phyloP scores from a whole-genome alignment of 1,140 invertebrate genomes.

The Zaprionus ornatus region DNA sequence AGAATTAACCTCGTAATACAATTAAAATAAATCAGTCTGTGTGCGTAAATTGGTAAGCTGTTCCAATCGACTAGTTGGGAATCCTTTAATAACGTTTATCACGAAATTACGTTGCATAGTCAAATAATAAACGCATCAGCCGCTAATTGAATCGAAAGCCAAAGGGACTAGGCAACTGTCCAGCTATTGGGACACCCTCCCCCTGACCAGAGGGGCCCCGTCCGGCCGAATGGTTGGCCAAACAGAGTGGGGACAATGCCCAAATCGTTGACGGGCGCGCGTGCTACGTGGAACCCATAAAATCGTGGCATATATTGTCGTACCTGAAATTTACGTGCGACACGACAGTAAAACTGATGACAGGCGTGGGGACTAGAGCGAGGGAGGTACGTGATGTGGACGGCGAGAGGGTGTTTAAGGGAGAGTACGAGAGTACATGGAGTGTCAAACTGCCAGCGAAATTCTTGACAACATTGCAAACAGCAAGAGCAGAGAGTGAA shows the following conservation, averaged over 20 bases:
- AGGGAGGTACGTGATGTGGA: neutral
- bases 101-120: neutral
- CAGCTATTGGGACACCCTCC: neutral
- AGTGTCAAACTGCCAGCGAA: constrained; percentile 65
- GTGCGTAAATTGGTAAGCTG: neutral
- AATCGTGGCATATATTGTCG: constrained; percentile 71
- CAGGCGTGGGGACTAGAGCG: constrained; percentile 14
- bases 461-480: constrained; percentile 56
- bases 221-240: neutral
- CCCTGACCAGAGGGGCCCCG: neutral
- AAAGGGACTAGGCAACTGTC: neutral
- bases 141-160: constrained; percentile 33
- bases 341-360: constrained; percentile 61
- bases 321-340: constrained; percentile 66
- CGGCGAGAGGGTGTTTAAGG: neutral
- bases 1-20: neutral
- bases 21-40: neutral
- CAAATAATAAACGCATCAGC: neutral
- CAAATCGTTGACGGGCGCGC: constrained; percentile 46
- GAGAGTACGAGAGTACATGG: constrained; percentile 30
- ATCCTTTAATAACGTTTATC: neutral
- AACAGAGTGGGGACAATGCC: constrained; percentile 20
- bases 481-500: neutral
- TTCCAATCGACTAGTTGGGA: neutral
- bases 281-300: constrained; percentile 68